A percentile compares a stretch with the other conserved stretches of the same genome.
Conservation (phyloP, 2,888 invertebrate genomes). For the Cecidostiba fungosa region DNA sequence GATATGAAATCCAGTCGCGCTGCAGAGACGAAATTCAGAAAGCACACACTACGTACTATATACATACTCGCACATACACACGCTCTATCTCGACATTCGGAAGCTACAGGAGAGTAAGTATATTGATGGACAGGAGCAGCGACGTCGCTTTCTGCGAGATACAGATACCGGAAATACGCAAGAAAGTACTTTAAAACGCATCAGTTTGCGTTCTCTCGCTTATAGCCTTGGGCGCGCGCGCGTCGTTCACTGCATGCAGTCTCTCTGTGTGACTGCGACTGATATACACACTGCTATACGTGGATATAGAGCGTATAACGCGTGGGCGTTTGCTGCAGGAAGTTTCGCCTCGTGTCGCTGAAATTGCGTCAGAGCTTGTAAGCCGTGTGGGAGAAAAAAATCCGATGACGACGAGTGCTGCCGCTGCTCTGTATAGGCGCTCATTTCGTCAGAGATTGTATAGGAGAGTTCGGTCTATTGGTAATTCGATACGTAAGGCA, state of each 20-base stretch:
- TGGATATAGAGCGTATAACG: slow-evolving; percentile 34
- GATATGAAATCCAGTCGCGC: slow-evolving; percentile 69
- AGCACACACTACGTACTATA: background rate
- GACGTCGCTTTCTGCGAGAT: slow-evolving; percentile 19
- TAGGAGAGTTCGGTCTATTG: too few species aligned
- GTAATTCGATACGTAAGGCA: too few species aligned
- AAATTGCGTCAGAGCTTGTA: slow-evolving; percentile 44
- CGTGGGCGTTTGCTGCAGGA: slow-evolving; percentile 27
- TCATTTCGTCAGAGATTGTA: too few species aligned
- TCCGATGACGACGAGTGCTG: background rate
- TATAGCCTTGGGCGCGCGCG: background rate
- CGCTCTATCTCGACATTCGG: background rate
- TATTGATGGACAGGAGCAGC: slow-evolving; percentile 69
- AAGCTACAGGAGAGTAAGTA: slow-evolving; percentile 59
- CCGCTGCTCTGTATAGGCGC: too few species aligned
- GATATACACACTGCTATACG: background rate
- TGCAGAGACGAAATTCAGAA: slow-evolving; percentile 64
- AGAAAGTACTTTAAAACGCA: slow-evolving; percentile 57
- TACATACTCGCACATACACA: background rate
- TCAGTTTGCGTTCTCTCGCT: slow-evolving; percentile 21
- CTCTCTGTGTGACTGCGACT: background rate
- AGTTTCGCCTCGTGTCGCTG: slow-evolving; percentile 25
- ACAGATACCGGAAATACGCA: slow-evolving; percentile 43
- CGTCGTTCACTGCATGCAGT: background rate
- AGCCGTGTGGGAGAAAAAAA: background rate